Evolutionary conservation across 2,113 vertebrate species (phyloP).

Genomic region (Scolopax mira): DNA sequence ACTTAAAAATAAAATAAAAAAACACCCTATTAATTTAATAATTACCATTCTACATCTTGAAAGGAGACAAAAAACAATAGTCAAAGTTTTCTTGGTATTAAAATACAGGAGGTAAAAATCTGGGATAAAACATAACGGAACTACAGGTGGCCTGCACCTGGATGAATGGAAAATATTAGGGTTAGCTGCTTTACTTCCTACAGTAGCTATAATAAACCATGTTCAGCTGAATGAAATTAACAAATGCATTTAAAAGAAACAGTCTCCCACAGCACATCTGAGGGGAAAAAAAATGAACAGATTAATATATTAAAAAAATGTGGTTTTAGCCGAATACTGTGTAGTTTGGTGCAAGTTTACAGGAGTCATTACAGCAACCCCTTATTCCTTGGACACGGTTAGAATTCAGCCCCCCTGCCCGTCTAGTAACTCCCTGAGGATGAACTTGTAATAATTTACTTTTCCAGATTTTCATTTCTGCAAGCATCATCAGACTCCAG

Average conservation of each 20-base stretch:
- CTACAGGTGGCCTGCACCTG: conserved; percentile 74
- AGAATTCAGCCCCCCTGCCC: background rate
- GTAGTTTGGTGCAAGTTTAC: background rate
- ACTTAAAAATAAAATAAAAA: background rate
- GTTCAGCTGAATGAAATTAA: conserved; percentile 29
- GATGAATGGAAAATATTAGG: conserved; percentile 26
- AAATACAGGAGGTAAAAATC: background rate
- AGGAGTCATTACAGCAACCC: background rate
- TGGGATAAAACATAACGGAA: background rate
- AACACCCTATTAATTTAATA: background rate
- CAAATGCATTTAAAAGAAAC: conserved; percentile 40
- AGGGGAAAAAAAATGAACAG: background rate
- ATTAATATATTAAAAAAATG: background rate
- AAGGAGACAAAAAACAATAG: background rate
- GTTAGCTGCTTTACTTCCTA: conserved; percentile 44
- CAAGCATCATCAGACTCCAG: conserved; percentile 1
- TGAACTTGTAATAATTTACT: background rate
- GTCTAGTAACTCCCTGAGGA: background rate
- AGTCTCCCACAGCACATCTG: background rate
- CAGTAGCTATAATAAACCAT: conserved; percentile 50
- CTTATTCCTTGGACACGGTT: background rate
- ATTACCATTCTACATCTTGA: background rate
- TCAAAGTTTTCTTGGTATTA: background rate
- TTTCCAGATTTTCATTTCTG: background rate
- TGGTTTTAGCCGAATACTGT: background rate